phyloP scores from a whole-genome alignment of 2,888 invertebrate species.

The Rotaria magnacalcarata region DNA sequence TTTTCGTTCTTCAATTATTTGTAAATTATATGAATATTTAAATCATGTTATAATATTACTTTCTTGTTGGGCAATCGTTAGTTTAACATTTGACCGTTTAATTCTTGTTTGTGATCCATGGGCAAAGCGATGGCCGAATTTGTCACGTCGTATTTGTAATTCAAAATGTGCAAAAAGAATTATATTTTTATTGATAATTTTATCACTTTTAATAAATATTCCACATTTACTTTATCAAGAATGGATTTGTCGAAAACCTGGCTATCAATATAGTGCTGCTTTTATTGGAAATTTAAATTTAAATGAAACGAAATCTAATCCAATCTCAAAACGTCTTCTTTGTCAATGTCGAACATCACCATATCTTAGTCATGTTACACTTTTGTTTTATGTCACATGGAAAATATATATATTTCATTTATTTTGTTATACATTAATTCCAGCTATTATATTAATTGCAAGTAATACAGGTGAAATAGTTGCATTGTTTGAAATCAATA shows the following conservation, averaged over 20 bases:
- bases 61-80: constrained; percentile 12
- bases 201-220: neutral
- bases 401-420: neutral
- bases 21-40: constrained; percentile 24
- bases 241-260: neutral
- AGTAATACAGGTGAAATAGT: neutral
- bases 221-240: constrained; percentile 21
- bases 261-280: neutral
- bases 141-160: constrained; percentile 8
- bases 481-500: neutral
- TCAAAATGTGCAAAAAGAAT: neutral
- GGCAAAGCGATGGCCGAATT: neutral
- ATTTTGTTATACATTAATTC: neutral
- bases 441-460: neutral
- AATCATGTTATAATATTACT: neutral
- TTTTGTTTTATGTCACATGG: neutral
- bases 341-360: neutral
- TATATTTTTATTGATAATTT: neutral
- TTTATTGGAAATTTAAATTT: neutral
- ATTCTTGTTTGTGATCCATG: constrained; percentile 2
- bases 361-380: neutral
- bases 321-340: neutral
- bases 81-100: neutral
- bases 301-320: neutral
- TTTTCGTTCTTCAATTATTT: neutral